Percentiles rank a stretch among this genome's conserved stretches.
These are phyloP conservation scores for Halisarca cf. caerulea DNA, from an alignment of 37 sponge, comb jelly and placozoan genomes.

Conservation along the genomic window DNA sequence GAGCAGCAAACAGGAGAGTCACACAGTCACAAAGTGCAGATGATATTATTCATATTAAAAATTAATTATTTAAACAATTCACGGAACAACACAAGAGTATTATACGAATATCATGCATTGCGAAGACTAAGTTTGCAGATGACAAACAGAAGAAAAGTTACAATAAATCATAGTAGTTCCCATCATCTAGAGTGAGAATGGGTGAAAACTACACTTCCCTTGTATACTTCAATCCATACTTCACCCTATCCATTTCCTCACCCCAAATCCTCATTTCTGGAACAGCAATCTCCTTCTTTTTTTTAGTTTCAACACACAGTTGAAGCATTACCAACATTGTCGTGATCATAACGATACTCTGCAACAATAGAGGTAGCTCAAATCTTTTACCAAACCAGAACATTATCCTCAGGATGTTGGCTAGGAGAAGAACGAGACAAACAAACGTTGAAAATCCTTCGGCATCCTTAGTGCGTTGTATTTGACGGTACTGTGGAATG, in stretches of 20 bases:
- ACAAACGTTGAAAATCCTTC: constrained; percentile 94
- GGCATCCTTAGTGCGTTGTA: constrained; percentile 55
- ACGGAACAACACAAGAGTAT: too few species aligned
- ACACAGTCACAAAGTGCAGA: too few species aligned
- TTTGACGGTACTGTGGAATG: constrained; percentile 88
- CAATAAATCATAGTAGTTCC: neutral
- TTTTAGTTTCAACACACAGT: constrained; percentile 62
- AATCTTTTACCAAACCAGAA: constrained; percentile 94
- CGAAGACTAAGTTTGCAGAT: too few species aligned
- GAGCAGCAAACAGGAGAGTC: too few species aligned
- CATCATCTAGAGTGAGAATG: neutral
- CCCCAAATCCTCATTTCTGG: constrained; percentile 41
- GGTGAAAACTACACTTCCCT: neutral
- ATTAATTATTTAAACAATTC: too few species aligned
- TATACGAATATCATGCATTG: too few species aligned
- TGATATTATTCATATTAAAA: too few species aligned
- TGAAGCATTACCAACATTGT: constrained; percentile 85
- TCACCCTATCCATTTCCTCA: neutral
- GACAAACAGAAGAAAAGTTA: too few species aligned
- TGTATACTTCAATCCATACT: neutral
- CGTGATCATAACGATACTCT: constrained; percentile 88
- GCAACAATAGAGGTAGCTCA: constrained; percentile 85
- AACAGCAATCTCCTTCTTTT: constrained; percentile 21
- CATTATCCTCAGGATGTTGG: constrained; percentile 88
- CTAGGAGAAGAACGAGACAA: constrained; percentile 86